These are phyloP conservation scores for Campylomormyrus numenius DNA, from an alignment of 2,113 vertebrate genomes.

Conservation along the genomic window DNA sequence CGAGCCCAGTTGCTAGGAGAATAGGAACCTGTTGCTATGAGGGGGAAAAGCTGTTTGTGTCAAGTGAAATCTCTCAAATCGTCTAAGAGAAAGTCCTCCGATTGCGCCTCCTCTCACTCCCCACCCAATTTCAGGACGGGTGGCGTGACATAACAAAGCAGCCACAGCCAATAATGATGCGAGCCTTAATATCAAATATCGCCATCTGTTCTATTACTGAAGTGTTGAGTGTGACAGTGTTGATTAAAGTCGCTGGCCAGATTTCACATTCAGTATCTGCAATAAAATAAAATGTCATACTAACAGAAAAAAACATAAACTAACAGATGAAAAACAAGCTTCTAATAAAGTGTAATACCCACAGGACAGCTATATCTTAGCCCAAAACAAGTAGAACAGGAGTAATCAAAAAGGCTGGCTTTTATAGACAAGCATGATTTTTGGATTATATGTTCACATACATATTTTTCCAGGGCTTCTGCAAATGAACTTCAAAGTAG, in stretches of 20 bases:
- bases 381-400: not conserved
- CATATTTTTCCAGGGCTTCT: not conserved
- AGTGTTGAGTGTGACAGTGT: not conserved
- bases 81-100: not conserved
- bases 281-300: not conserved
- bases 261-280: not conserved
- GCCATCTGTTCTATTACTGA: not conserved
- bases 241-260: slow-evolving; percentile 12
- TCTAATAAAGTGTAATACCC: not conserved
- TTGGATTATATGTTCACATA: not conserved
- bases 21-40: slow-evolving; percentile 7
- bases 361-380: not conserved
- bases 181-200: not conserved
- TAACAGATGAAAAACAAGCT: not conserved
- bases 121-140: not conserved
- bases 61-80: not conserved
- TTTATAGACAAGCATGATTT: not conserved
- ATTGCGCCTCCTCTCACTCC: not conserved
- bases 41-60: slow-evolving; percentile 3
- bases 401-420: not conserved
- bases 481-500: not conserved
- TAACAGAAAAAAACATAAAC: not conserved
- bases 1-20: slow-evolving; percentile 10
- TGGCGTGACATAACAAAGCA: not conserved
- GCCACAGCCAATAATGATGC: not conserved